Evolutionary conservation across 1,140 invertebrate species (phyloP), one percentile per base, ranked within the genome.

Genomic region (Drosophila carrolli): DNA sequence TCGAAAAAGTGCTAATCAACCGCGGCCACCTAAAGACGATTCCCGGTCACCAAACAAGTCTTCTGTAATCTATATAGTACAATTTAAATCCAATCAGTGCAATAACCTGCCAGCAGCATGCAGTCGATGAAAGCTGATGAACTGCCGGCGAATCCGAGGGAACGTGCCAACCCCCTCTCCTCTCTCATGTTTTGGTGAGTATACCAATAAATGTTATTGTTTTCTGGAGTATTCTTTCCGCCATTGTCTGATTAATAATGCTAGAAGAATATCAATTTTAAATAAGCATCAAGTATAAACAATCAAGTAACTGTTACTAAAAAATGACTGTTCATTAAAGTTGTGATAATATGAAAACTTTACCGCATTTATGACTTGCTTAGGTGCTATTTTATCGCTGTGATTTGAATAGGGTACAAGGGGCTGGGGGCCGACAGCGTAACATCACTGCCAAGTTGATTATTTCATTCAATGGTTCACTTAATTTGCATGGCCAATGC

Each of bases 51-150:
- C 38, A 43, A 51, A 43, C 51, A 9, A 55, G 55, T 44, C 40
- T 41, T n/a, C 55, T 46, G 59, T 38, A 40, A 59, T 57, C 58
- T 56, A 62, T 14, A 72, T 37, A 71, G 65, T 70, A 23, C 65
- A 71, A 71, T 58, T 71, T 27, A 70, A 44, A 44, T 61, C 23
- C 57, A 61, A 76, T 68, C 57, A 75, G 53, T 60, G 38, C 46
- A 71, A 68, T 29, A 54, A 48, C 16, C 48, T 71, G 40, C 46
- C 40, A 13, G 7, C 58, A 86, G 58, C 29, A 88, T 88, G 83
- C 83, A 88, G 62, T 81, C 84, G n/a, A 57, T 89, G 43, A 89
- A 89, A 62, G 81, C 84, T 73, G 77, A 84, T 56, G 84, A 89
- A 50, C 62, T 89, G 53, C 61, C 68, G 62, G 61, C 84, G 80